Base-by-base conservation (phyloP, 30 jellyfish, hydroid and myxozoan genomes). In the Cassiopea andromeda region DNA sequence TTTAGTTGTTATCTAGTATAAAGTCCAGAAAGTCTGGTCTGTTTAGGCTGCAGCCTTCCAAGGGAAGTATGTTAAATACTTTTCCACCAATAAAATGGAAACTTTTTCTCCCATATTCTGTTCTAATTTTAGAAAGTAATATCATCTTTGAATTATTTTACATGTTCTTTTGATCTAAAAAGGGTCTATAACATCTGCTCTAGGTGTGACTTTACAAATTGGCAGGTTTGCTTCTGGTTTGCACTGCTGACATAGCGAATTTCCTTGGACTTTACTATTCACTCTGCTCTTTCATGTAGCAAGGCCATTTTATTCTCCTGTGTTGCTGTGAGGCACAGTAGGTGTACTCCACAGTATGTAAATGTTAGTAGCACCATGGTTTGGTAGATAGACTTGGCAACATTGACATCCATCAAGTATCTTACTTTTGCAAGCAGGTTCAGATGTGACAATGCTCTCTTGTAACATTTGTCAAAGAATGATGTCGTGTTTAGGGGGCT, bases 161-260 rank as follows among this genome's bases (percentile, higher is more conserved):
- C 78, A 17, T 60, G 72, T 60, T 60, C 72, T 60, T 69, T 27
- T 27, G 38, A 27, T 27, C n/a, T 69, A 7, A 17, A 69, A 69
- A 69, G 78, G 18, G 47, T 69, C 47, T 17, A 69, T 6, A 69
- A 69, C 78, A 6, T 69, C 78, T 69, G 10, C 10, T 69, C 47
- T 15, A 69, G 78, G 19, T 43, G 44, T 5, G 82, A 73, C 44
- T 73, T 73, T 73, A 73, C 58, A 73, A 73, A 73, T 73, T 73
- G 82, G 82, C 82, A 13, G 82, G 60, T 66, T 73, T 60, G 82
- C 82, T 73, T 73, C 82, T 73, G 58, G 64, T 73, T 73, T 73
- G 82, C 57, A 73, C 82, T 73, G 82, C 82, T 73, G 82, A 73
- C 82, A 73, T 58, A 13, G 60, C 82, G 59, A 73, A 73, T 73